These are phyloP conservation scores for Miichthys miiuy DNA, from an alignment of 2,797 vertebrate species.

Conservation along the genomic window DNA sequence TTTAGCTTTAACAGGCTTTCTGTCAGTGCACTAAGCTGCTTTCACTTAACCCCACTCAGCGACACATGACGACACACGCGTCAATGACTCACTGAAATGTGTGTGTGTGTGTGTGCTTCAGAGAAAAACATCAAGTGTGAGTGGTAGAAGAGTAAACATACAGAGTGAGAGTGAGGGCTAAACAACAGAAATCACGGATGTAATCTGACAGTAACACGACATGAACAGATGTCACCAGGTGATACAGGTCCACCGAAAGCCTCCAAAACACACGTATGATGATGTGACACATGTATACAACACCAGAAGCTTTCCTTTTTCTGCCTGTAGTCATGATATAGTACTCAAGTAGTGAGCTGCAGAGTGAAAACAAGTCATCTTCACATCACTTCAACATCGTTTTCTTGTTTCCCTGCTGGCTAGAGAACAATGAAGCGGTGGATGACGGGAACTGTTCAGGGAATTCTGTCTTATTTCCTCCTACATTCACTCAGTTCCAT, in stretches of 20 bases:
- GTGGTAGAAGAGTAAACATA: not conserved
- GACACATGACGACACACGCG: conserved; percentile 29
- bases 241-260: not conserved
- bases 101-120: not conserved
- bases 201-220: not conserved
- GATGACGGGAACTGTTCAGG: too few relatives aligned
- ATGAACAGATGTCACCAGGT: not conserved
- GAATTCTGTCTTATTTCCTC: too few relatives aligned
- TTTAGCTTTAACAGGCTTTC: conserved; percentile 60
- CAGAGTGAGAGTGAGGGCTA: not conserved
- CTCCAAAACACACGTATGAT: not conserved
- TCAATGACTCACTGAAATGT: conserved; percentile 44
- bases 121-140: not conserved
- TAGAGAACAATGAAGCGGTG: too few relatives aligned
- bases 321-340: not conserved
- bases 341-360: not conserved
- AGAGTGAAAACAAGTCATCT: not conserved
- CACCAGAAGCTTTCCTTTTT: not conserved
- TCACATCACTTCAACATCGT: too few relatives aligned
- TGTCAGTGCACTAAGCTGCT: conserved; percentile 57
- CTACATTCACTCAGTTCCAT: too few relatives aligned
- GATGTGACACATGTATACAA: too few relatives aligned
- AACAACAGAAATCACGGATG: not conserved
- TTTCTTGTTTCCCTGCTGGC: too few relatives aligned
- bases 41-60: conserved; percentile 45